A percentile compares a stretch with the other conserved stretches of the same genome.
phyloP scores from a whole-genome alignment of 2,113 vertebrate genomes.

The Anseranas semipalmata region DNA sequence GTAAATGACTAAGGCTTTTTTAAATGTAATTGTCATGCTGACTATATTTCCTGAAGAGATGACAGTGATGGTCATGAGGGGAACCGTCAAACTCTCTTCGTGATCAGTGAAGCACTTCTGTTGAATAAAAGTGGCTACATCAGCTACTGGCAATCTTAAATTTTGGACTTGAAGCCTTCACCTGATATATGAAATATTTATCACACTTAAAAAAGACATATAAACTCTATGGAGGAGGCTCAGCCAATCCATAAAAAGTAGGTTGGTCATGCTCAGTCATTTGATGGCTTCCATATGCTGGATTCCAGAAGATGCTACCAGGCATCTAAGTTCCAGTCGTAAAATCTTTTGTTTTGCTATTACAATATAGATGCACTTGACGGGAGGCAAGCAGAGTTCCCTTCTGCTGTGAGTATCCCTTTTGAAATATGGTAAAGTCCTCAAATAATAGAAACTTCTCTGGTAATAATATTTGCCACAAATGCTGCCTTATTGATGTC shows the following conservation, averaged over 20 bases:
- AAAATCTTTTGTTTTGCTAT: background rate
- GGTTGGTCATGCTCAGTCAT: background rate
- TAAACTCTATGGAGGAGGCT: background rate
- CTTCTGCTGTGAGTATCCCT: background rate
- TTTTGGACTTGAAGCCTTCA: background rate
- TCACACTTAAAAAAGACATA: background rate
- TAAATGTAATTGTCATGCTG: background rate
- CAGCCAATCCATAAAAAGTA: background rate
- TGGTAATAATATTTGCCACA: background rate
- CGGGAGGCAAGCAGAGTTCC: background rate
- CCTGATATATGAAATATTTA: slow-evolving; percentile 12
- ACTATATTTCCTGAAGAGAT: background rate
- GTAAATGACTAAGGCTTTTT: slow-evolving; percentile 5
- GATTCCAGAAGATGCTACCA: background rate
- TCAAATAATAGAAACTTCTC: background rate
- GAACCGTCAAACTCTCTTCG: background rate
- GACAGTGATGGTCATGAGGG: background rate
- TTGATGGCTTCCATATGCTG: background rate
- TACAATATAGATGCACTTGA: background rate
- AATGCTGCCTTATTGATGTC: background rate
- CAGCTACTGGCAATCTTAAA: background rate
- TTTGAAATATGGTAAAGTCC: background rate
- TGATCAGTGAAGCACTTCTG: background rate
- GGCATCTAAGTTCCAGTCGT: background rate
- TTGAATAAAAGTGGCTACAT: background rate